A percentile compares a stretch with the other conserved stretches of the same genome.
phyloP scores from a whole-genome alignment of 2,797 vertebrate genomes.

The Siniperca scherzeri region DNA sequence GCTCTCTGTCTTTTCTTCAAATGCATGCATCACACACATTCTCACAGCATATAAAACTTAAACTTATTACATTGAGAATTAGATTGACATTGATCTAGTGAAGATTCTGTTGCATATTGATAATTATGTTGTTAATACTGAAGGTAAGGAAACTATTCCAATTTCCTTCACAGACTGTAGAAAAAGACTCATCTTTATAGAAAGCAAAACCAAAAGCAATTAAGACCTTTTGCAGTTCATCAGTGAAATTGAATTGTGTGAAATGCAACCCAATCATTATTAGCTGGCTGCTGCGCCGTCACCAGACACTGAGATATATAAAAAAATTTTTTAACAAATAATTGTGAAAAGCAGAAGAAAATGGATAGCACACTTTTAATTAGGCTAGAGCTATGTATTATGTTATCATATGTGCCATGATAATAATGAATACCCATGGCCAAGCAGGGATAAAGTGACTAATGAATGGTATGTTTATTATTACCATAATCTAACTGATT shows the following conservation, averaged over 20 bases:
- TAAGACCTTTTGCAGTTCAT: constrained; percentile 71
- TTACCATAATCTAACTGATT: constrained; percentile 58
- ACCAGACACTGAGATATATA: constrained; percentile 41
- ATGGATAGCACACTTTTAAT: constrained; percentile 65
- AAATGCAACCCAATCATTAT: constrained; percentile 73
- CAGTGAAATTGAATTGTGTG: constrained; percentile 73
- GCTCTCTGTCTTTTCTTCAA: neutral
- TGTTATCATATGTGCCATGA: constrained; percentile 43
- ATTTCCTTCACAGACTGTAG: constrained; percentile 45
- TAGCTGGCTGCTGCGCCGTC: constrained; percentile 48
- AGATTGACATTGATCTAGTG: constrained; percentile 29
- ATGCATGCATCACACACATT: neutral
- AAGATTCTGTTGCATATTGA: constrained; percentile 30
- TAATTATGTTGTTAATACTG: constrained; percentile 62
- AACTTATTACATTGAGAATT: constrained; percentile 6
- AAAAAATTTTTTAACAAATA: constrained; percentile 62
- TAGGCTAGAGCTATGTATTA: constrained; percentile 43
- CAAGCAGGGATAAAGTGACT: constrained; percentile 39
- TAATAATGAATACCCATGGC: constrained; percentile 45
- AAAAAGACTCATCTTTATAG: constrained; percentile 68
- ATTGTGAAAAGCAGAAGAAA: constrained; percentile 60
- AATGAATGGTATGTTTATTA: constrained; percentile 58
- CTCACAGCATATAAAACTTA: neutral
- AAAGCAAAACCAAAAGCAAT: constrained; percentile 76
- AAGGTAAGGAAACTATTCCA: constrained; percentile 33